Conservation (phyloP, 2,888 invertebrate species). For the Platypus cylindrus region DNA sequence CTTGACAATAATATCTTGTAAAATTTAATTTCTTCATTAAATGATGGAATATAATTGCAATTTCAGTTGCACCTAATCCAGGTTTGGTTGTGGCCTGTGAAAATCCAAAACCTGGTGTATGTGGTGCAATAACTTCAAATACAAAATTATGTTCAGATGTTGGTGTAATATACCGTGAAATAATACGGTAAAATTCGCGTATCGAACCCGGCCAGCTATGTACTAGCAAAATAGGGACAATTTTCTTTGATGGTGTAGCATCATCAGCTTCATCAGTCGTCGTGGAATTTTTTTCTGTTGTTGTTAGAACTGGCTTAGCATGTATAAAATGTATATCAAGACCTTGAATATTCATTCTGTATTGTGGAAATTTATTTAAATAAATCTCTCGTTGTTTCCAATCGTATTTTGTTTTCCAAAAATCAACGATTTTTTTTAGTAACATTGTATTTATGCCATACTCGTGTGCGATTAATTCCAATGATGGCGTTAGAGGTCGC, state of each 20-base stretch:
- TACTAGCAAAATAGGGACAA: slow-evolving; percentile 54
- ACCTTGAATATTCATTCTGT: slow-evolving; percentile 54
- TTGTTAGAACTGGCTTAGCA: slow-evolving; percentile 39
- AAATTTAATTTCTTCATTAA: slow-evolving; percentile 59
- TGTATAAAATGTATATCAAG: slow-evolving; percentile 49
- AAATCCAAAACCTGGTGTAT: slow-evolving; percentile 36
- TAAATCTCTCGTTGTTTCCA: slow-evolving; percentile 49
- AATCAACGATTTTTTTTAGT: slow-evolving; percentile 52
- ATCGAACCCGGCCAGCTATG: slow-evolving; percentile 90
- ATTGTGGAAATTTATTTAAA: slow-evolving; percentile 57
- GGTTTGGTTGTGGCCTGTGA: slow-evolving; percentile 43
- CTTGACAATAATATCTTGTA: slow-evolving; percentile 56
- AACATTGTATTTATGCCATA: slow-evolving; percentile 67
- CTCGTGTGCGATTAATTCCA: slow-evolving; percentile 56
- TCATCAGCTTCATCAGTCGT: too few species aligned
- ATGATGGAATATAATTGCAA: slow-evolving; percentile 48
- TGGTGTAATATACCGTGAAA: slow-evolving; percentile 48
- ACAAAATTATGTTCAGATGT: slow-evolving; percentile 43
- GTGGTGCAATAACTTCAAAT: slow-evolving; percentile 51
- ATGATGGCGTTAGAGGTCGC: slow-evolving; percentile 35
- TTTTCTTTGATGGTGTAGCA: slow-evolving; percentile 26
- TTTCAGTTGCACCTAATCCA: slow-evolving; percentile 46
- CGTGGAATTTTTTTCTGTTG: slow-evolving; percentile 41
- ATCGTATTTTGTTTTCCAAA: slow-evolving; percentile 63
- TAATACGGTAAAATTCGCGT: slow-evolving; percentile 65